Evolutionary conservation across 92 coral and sea anemone genomes (phyloP), one percentile per base, ranked within the genome.

Genomic region (Blastomussa wellsi): DNA sequence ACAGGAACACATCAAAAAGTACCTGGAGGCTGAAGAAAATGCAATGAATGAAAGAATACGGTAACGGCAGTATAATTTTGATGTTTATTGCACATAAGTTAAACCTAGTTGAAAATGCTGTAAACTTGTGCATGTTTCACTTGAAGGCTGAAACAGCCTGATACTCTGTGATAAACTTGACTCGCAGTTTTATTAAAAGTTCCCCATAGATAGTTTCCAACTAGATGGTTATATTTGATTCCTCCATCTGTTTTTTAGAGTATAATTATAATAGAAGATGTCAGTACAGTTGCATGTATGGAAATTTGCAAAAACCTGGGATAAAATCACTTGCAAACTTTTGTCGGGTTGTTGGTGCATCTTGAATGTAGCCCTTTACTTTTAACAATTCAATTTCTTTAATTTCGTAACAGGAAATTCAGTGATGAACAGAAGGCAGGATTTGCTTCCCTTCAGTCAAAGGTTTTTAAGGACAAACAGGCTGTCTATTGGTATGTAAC

Each of bases 11-110:
- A 80, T 93, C 37, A 97, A 95, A 82, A 93, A 95, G 82, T 97
- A 86, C 83, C 81, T 97, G 10, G 88, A 85, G 73, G 79, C 86
- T 62, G 99, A 97, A 71, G 97, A 97, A 82, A 88, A 86, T 38
- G 97, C 98, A 77, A 88, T 97, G 98, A 62, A 85, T 26, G 92
- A 93, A 48, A 95, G 98, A 87, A 95, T 97, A 90, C 84, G 94
- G 88, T 88, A 67, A 66, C 51, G 5, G 53, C n/a, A 77, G 19
- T 28, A 57, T 72, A n/a, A n/a, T n/a, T n/a, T 39, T n/a, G 32
- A 20, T 33, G 13, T 35, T 60, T 28, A 31, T 24, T 39, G 29
- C 41, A n/a, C n/a, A n/a, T n/a, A n/a, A n/a, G n/a, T n/a, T n/a
- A n/a, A 28, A 69, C 41, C 24, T 2, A 22, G 12, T 48, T 8